A percentile compares a stretch with the other conserved stretches of the same genome.
Conservation (phyloP, 2,113 vertebrate genomes). For the Phasianus colchicus region DNA sequence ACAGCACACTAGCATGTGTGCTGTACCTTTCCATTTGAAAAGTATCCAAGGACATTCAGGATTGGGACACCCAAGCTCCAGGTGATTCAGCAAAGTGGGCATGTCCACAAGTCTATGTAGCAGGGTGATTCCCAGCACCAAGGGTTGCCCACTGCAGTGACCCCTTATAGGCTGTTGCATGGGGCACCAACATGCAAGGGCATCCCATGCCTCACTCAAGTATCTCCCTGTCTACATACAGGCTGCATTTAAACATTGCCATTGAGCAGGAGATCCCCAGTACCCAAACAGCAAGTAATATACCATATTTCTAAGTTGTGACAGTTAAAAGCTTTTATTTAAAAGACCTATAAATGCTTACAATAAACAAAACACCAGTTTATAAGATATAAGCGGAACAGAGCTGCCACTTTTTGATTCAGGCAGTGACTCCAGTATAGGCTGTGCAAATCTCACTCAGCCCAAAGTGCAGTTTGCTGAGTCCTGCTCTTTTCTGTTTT, state of each 20-base stretch:
- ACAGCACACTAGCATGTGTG: accelerated
- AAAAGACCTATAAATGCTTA: background rate
- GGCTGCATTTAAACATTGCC: background rate
- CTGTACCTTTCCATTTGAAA: background rate
- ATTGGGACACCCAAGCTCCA: accelerated
- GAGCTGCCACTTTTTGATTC: background rate
- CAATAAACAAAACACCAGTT: background rate
- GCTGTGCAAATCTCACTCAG: background rate
- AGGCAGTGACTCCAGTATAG: background rate
- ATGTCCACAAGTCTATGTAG: background rate
- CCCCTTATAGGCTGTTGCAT: accelerated
- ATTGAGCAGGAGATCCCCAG: background rate
- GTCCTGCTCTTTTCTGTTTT: background rate
- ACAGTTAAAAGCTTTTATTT: background rate
- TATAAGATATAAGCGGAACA: background rate
- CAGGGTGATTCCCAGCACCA: background rate
- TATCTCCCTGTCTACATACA: accelerated
- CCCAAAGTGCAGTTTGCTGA: background rate
- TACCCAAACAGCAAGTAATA: background rate
- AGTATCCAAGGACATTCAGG: background rate
- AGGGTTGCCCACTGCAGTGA: background rate
- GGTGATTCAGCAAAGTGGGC: background rate
- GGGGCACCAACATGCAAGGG: background rate
- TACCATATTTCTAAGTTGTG: background rate
- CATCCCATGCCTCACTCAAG: accelerated